A percentile compares a stretch with the other conserved stretches of the same genome.
Evolutionary conservation across 2,113 vertebrate species (phyloP).

Genomic region (Lepisosteus osseus): DNA sequence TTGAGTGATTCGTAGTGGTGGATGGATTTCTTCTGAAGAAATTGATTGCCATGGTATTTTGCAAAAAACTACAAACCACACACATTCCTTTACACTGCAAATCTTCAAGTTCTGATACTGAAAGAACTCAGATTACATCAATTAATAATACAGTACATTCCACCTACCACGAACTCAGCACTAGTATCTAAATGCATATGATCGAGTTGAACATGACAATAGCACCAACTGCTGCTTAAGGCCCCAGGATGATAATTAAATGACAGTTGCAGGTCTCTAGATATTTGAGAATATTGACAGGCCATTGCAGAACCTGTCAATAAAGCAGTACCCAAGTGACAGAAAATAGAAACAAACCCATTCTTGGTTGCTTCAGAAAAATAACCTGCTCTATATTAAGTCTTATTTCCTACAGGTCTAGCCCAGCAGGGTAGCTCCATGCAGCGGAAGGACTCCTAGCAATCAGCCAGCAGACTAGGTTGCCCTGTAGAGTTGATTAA

Average conservation of each 20-base stretch:
- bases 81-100: no score
- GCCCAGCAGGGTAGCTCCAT: not conserved
- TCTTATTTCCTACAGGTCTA: constrained; percentile 42
- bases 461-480: not conserved
- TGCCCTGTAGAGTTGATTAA: not conserved
- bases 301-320: constrained; percentile 48
- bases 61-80: no score
- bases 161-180: not conserved
- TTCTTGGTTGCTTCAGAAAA: not conserved
- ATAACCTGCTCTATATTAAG: constrained; percentile 38
- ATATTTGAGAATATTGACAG: constrained; percentile 49
- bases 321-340: constrained; percentile 39
- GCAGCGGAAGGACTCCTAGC: constrained; percentile 3
- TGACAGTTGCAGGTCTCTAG: constrained; percentile 29
- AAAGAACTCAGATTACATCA: no score
- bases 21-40: no score
- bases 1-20: no score
- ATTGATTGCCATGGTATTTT: no score
- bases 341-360: constrained; percentile 35
- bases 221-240: constrained; percentile 1
- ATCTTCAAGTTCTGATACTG: no score
- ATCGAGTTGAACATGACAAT: not conserved
- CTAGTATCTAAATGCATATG: not conserved
- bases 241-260: constrained; percentile 24
- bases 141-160: not conserved